Percentiles rank a stretch among this genome's conserved stretches.
These are phyloP conservation scores for Cheilosia soror DNA, from an alignment of 2,888 invertebrate species.

Conservation along the genomic window DNA sequence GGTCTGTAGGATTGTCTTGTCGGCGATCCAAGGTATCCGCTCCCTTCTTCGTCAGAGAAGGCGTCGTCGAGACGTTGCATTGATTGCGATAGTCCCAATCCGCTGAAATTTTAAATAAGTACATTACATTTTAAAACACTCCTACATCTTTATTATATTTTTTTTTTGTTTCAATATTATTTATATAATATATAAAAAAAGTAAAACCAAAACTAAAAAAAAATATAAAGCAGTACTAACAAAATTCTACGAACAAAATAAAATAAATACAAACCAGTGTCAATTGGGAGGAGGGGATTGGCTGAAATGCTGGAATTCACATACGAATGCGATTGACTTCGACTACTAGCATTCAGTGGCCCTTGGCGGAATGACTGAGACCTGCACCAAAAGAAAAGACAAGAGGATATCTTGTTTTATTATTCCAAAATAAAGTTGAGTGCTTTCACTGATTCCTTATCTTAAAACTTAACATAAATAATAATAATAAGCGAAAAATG, in stretches of 20 bases:
- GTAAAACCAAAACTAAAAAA: constrained; percentile 77
- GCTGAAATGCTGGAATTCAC: constrained; percentile 96
- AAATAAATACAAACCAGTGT: constrained; percentile 86
- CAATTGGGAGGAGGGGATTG: constrained; percentile 97
- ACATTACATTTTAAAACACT: neutral
- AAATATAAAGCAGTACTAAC: constrained; percentile 77
- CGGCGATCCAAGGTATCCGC: constrained; percentile 85
- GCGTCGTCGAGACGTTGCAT: constrained; percentile 87
- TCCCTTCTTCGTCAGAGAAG: constrained; percentile 95
- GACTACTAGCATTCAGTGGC: constrained; percentile 84
- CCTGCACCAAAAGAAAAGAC: constrained; percentile 87
- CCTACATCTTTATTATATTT: neutral
- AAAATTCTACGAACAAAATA: constrained; percentile 62
- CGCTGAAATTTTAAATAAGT: constrained; percentile 79
- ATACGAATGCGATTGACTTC: constrained; percentile 86
- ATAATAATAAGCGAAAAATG: neutral
- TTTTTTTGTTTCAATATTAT: neutral
- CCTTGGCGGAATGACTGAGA: constrained; percentile 96
- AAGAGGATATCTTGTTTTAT: constrained; percentile 84
- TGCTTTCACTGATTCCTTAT: constrained; percentile 24
- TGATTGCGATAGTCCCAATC: constrained; percentile 84
- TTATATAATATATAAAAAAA: constrained; percentile 70
- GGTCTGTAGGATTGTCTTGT: constrained; percentile 84
- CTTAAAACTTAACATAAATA: constrained; percentile 17
- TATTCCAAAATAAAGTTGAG: constrained; percentile 63